These are phyloP conservation scores for Lissocephala sabroskyi DNA, from an alignment of 2,888 invertebrate species.

Conservation along the genomic window DNA sequence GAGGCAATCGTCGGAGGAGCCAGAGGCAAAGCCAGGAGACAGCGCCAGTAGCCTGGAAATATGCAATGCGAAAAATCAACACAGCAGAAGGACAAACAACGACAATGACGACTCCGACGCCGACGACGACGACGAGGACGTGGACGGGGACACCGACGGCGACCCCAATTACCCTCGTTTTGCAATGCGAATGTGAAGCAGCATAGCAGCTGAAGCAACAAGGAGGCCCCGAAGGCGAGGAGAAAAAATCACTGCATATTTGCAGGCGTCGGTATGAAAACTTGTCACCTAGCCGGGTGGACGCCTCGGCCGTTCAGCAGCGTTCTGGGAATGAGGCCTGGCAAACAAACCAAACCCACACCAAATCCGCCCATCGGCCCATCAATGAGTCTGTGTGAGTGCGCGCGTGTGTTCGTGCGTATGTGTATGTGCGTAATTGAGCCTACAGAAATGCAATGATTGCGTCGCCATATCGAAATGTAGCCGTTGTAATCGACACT, in stretches of 20 bases:
- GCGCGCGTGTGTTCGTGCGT: constrained; percentile 8
- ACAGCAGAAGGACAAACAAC: constrained; percentile 26
- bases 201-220: constrained; percentile 2
- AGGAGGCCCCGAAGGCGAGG: constrained; percentile 8
- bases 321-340: constrained; percentile 38
- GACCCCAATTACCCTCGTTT: constrained; percentile 59
- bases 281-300: constrained; percentile 55
- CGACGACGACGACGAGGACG: constrained; percentile 12
- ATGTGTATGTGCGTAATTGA: constrained; percentile 37
- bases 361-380: constrained; percentile 4
- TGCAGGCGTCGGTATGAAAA: constrained; percentile 61
- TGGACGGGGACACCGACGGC: constrained; percentile 28
- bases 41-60: constrained; percentile 35
- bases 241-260: constrained; percentile 52
- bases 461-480: constrained; percentile 23
- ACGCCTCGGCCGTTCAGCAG: constrained; percentile 23
- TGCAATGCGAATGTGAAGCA: constrained; percentile 28
- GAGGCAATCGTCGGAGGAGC: no score
- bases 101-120: constrained; percentile 1
- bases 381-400: background rate
- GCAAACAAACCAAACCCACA: constrained; percentile 42
- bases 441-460: constrained; percentile 60
- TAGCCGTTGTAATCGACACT: constrained; percentile 57
- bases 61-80: constrained; percentile 62
- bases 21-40: no score